Conservation (phyloP, 2,113 vertebrate species). For the Ellobius talpinus region DNA sequence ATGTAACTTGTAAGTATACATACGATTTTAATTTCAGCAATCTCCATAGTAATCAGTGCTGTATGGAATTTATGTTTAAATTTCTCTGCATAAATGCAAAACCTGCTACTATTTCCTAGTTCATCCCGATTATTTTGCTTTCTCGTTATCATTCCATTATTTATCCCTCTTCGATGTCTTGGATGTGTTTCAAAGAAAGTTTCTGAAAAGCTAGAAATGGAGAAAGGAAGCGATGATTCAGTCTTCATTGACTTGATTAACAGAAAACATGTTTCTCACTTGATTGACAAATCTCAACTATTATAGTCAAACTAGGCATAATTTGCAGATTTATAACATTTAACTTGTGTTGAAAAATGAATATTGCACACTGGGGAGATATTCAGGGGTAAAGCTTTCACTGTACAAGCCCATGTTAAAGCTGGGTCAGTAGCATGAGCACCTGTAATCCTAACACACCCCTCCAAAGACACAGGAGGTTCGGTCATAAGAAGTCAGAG, state of each 20-base stretch:
- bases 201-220: not conserved
- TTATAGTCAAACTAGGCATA: not conserved
- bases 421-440: too few species aligned
- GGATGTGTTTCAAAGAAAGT: conserved; percentile 42
- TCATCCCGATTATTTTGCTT: conserved; percentile 39
- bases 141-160: conserved; percentile 2
- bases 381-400: not conserved
- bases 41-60: conserved; percentile 12
- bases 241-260: not conserved
- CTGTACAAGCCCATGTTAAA: not conserved
- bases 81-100: conserved; percentile 63
- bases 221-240: not conserved
- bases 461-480: not conserved
- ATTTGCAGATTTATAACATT: not conserved
- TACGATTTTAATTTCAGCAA: conserved; percentile 35
- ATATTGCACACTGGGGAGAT: not conserved
- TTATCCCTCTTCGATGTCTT: not conserved
- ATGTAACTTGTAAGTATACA: conserved; percentile 3
- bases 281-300: conserved; percentile 20
- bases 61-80: not conserved
- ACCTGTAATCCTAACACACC: not conserved
- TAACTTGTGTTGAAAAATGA: conserved; percentile 37
- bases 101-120: not conserved
- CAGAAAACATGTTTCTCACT: not conserved
- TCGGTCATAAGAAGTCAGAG: too few species aligned